Evolutionary conservation across 1,140 invertebrate genomes (phyloP).

Genomic region (Calosoma granatense): DNA sequence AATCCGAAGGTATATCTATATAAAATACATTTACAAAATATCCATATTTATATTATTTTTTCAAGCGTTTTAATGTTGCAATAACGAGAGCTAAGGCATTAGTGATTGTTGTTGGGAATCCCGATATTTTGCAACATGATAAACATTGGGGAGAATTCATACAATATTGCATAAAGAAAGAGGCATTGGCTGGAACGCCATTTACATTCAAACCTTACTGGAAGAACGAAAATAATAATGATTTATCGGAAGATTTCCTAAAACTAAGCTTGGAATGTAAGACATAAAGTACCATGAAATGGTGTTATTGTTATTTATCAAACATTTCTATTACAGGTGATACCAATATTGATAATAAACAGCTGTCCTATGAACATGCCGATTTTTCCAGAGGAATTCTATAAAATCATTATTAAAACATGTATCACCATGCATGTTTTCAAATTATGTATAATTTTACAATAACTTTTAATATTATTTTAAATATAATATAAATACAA

Average conservation of each 20-base stretch:
- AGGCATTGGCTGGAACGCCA: conserved; percentile 12
- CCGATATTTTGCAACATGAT: conserved; percentile 59
- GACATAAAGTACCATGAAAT: too few species aligned
- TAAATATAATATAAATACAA: too few species aligned
- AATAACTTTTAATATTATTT: neutral
- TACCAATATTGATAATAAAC: neutral
- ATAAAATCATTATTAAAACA: too few species aligned
- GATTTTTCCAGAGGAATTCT: neutral
- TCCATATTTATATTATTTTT: conserved; percentile 13
- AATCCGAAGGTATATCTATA: conserved; percentile 42
- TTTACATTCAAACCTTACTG: conserved; percentile 6
- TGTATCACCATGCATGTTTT: neutral
- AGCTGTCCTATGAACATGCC: neutral
- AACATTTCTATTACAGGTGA: neutral
- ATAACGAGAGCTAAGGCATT: conserved; percentile 72
- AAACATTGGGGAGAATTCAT: conserved; percentile 61
- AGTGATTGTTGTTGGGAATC: conserved; percentile 75
- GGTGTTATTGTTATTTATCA: neutral
- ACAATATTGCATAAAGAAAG: conserved; percentile 37
- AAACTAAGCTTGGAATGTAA: neutral
- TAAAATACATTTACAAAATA: neutral
- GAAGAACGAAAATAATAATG: neutral
- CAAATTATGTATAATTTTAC: neutral
- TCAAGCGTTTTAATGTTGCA: conserved; percentile 70
- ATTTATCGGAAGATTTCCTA: neutral